Percentiles rank a stretch among this genome's conserved stretches.
These are phyloP conservation scores for Synaphobranchus kaupii DNA, from an alignment of 2,797 vertebrate genomes.

Conservation along the genomic window DNA sequence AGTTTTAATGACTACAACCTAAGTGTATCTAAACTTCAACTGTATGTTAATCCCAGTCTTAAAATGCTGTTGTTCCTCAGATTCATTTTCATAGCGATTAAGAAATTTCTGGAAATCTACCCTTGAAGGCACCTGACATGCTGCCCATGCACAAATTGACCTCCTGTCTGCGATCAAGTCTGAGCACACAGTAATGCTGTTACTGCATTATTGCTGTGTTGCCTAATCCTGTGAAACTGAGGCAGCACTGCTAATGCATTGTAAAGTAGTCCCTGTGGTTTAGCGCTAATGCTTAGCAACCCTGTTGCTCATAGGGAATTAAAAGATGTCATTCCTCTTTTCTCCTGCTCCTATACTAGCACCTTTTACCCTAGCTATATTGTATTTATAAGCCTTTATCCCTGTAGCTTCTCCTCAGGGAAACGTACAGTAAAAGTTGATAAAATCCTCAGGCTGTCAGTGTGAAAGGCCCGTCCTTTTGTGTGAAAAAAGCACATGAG, in stretches of 20 bases:
- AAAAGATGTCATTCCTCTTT: not conserved
- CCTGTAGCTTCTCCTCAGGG: not conserved
- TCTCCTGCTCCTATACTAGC: not conserved
- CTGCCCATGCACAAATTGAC: not conserved
- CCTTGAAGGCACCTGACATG: not conserved
- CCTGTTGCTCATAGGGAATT: not conserved
- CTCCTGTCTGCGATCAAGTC: slow-evolving; percentile 4
- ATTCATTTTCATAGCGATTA: not conserved
- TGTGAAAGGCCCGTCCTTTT: slow-evolving; percentile 8
- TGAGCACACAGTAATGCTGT: not conserved
- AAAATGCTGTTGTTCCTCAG: slow-evolving; percentile 12
- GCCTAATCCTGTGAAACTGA: slow-evolving; percentile 17
- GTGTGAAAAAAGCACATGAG: slow-evolving; percentile 17
- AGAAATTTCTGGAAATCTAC: slow-evolving; percentile 13
- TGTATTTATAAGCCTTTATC: not conserved
- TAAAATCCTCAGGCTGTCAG: slow-evolving; percentile 12
- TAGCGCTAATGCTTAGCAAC: not conserved
- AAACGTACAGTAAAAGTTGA: not conserved
- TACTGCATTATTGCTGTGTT: not conserved
- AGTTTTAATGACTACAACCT: no score
- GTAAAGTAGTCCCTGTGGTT: slow-evolving; percentile 13
- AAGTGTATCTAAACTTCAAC: no score
- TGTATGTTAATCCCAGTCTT: slow-evolving; percentile 25
- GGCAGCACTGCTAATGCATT: not conserved
- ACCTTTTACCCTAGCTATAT: not conserved